Conservation (phyloP, 2,888 invertebrate species). For the Marasmarcha lunaedactyla region DNA sequence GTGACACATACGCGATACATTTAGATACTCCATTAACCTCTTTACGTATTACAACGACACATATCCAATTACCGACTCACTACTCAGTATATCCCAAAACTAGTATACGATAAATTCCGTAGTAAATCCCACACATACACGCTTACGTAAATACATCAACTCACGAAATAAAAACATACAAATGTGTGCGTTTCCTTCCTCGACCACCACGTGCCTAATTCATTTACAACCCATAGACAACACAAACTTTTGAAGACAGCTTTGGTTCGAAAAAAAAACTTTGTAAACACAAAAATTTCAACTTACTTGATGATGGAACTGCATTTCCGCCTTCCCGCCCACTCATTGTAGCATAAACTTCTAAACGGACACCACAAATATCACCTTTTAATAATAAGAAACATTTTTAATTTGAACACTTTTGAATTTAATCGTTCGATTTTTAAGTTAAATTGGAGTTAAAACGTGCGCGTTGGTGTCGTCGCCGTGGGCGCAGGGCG, state of each 20-base stretch:
- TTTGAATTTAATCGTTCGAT: conserved; percentile 9
- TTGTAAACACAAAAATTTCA: conserved; percentile 10
- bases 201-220: background rate
- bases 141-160: too few species aligned
- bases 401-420: conserved; percentile 42
- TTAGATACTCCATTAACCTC: conserved; percentile 49
- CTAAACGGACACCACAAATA: conserved; percentile 52
- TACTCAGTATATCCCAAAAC: too few species aligned
- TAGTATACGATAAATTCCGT: too few species aligned
- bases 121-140: conserved; percentile 3
- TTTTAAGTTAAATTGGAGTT: conserved; percentile 33
- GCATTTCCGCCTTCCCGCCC: conserved; percentile 67
- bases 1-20: conserved; percentile 59
- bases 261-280: background rate
- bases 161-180: too few species aligned
- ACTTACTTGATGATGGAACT: conserved; percentile 67
- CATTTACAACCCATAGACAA: background rate
- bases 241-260: background rate
- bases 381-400: conserved; percentile 60
- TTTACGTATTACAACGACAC: conserved; percentile 20
- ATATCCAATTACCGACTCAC: too few species aligned
- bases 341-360: conserved; percentile 56
- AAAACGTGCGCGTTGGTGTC: conserved; percentile 56
- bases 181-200: conserved; percentile 1
- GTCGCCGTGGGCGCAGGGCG: conserved; percentile 62